These are phyloP conservation scores for Epirrhoe tristata DNA, from an alignment of 2,888 invertebrate species.

Conservation along the genomic window DNA sequence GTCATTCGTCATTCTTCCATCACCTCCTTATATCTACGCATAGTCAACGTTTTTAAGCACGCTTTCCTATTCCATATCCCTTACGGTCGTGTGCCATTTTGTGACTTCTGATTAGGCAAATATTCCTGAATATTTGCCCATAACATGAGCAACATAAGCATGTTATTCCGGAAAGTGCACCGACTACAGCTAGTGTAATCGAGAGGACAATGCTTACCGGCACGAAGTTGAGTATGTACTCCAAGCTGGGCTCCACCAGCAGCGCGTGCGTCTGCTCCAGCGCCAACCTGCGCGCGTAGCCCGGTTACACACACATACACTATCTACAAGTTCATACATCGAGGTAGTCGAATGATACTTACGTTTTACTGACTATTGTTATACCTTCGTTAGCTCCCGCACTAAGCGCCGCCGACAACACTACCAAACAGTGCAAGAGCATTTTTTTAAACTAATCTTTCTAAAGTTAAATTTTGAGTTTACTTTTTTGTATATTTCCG, in stretches of 20 bases:
- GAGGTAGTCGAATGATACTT: constrained; percentile 1
- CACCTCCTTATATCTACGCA: too few species aligned
- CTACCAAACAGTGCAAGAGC: constrained; percentile 24
- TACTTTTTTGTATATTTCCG: not conserved
- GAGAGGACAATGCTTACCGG: constrained; percentile 59
- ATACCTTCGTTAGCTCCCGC: constrained; percentile 43
- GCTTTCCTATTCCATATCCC: too few species aligned
- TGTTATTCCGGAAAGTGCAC: too few species aligned
- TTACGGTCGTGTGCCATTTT: too few species aligned
- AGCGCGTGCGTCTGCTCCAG: constrained; percentile 63
- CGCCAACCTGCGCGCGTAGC: constrained; percentile 55
- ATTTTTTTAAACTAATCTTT: not conserved
- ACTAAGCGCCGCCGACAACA: constrained; percentile 30
- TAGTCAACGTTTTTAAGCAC: too few species aligned
- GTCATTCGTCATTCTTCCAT: too few species aligned
- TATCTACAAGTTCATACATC: not conserved
- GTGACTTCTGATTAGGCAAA: too few species aligned
- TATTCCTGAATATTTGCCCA: too few species aligned
- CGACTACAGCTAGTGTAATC: too few species aligned
- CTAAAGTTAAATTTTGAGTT: not conserved
- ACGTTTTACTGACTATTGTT: constrained; percentile 52
- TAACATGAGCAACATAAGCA: too few species aligned
- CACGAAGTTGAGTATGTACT: constrained; percentile 70
- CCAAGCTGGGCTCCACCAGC: constrained; percentile 60
- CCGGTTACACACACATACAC: not conserved